These are phyloP conservation scores for Cygnus atratus DNA, from an alignment of 2,113 vertebrate species.

Conservation along the genomic window DNA sequence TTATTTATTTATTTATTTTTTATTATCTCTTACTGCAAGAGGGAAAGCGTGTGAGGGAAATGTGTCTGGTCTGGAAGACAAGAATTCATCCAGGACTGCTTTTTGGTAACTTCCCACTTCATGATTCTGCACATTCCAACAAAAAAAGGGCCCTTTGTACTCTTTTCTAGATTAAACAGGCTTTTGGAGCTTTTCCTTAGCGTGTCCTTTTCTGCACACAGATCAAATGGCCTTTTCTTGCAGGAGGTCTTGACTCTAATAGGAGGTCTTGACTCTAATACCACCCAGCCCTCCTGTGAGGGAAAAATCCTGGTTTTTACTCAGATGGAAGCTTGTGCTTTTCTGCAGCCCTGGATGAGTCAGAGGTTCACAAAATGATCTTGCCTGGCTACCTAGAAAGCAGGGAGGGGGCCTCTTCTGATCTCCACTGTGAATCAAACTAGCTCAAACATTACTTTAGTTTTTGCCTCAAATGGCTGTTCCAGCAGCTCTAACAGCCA, in stretches of 20 bases:
- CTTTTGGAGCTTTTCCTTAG: neutral
- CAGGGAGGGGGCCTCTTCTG: neutral
- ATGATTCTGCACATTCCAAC: neutral
- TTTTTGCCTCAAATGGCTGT: neutral
- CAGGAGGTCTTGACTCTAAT: neutral
- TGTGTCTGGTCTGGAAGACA: neutral
- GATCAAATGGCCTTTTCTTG: neutral
- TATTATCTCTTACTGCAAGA: neutral
- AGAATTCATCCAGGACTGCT: neutral
- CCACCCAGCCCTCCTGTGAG: neutral
- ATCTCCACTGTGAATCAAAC: neutral
- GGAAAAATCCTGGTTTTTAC: neutral
- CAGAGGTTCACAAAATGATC: neutral
- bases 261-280: neutral
- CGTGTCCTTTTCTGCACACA: neutral
- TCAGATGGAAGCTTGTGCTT: rapidly evolving
- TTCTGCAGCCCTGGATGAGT: neutral
- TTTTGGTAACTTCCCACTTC: neutral
- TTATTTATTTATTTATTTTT: neutral
- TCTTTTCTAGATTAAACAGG: neutral
- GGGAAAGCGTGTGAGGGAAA: no score
- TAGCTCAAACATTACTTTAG: neutral
- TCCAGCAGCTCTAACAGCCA: neutral
- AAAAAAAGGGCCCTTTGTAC: rapidly evolving
- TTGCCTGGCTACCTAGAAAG: neutral